phyloP scores from a whole-genome alignment of 2,888 invertebrate genomes.

The Sesia bembeciformis region DNA sequence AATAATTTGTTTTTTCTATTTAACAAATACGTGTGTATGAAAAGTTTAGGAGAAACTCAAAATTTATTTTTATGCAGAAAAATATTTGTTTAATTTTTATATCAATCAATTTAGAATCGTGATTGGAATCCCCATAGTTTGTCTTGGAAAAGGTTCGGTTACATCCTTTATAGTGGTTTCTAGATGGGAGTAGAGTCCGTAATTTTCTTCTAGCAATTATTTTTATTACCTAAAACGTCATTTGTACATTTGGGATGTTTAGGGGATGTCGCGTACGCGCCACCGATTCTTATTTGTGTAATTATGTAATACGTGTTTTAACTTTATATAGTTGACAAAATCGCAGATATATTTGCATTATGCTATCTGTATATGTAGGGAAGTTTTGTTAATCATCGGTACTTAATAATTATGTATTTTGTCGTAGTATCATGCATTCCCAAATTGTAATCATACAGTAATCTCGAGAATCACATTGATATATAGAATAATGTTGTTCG shows the following conservation, averaged over 20 bases:
- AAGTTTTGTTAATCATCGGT: conserved; percentile 59
- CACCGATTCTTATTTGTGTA: neutral
- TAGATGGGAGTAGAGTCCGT: too few species aligned
- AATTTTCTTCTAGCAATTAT: conserved; percentile 26
- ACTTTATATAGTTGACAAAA: conserved; percentile 39
- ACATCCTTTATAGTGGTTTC: too few species aligned
- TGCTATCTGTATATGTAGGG: conserved; percentile 43
- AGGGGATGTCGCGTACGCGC: neutral
- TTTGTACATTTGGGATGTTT: conserved; percentile 17
- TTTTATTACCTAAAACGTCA: conserved; percentile 65
- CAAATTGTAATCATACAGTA: conserved; percentile 66
- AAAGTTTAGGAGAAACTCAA: too few species aligned
- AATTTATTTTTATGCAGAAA: too few species aligned
- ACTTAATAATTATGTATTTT: conserved; percentile 68
- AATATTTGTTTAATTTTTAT: too few species aligned
- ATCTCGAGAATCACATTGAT: conserved; percentile 59
- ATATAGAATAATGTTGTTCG: conserved; percentile 66
- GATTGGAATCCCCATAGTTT: too few species aligned
- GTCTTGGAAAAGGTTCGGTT: too few species aligned
- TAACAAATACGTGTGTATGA: too few species aligned
- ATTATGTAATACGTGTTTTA: conserved; percentile 9
- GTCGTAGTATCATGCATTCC: conserved; percentile 70
- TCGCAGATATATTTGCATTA: conserved; percentile 30
- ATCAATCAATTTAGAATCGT: too few species aligned
- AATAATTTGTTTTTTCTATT: too few species aligned